These are phyloP conservation scores for Neopelma chrysocephalum DNA, from an alignment of 2,797 vertebrate species.

Conservation along the genomic window DNA sequence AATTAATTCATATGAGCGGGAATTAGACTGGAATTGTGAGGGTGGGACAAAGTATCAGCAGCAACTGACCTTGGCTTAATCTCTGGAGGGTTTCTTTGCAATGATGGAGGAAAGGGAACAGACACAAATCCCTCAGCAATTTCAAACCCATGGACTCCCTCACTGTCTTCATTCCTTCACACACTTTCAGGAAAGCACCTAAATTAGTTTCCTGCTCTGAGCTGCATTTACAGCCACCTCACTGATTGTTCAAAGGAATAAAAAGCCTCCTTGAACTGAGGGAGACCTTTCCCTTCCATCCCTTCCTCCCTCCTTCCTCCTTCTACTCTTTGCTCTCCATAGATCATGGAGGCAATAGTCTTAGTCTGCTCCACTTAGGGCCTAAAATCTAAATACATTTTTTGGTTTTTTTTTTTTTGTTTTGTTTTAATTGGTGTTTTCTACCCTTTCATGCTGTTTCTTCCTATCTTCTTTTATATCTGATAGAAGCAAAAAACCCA, in stretches of 20 bases:
- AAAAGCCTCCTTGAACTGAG: neutral
- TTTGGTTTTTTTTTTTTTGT: fast-evolving
- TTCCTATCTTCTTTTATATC: neutral
- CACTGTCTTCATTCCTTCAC: neutral
- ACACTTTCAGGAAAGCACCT: neutral
- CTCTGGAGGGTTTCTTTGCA: neutral
- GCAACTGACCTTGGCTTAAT: neutral
- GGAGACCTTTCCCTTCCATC: neutral
- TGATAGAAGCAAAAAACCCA: neutral
- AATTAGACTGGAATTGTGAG: neutral
- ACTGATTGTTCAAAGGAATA: neutral
- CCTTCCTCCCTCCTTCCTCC: fast-evolving
- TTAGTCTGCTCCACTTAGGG: neutral
- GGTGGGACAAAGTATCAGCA: neutral
- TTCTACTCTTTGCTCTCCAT: neutral
- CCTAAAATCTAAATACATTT: fast-evolving
- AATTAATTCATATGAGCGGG: neutral
- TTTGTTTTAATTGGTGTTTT: neutral
- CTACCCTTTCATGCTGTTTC: neutral
- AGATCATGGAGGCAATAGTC: neutral
- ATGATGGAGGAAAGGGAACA: neutral
- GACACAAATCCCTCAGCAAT: fast-evolving
- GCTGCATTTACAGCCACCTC: neutral
- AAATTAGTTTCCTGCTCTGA: neutral
- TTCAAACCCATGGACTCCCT: neutral